Conservation (phyloP, 2,888 invertebrate species). For the Tryphoninae sp. region DNA sequence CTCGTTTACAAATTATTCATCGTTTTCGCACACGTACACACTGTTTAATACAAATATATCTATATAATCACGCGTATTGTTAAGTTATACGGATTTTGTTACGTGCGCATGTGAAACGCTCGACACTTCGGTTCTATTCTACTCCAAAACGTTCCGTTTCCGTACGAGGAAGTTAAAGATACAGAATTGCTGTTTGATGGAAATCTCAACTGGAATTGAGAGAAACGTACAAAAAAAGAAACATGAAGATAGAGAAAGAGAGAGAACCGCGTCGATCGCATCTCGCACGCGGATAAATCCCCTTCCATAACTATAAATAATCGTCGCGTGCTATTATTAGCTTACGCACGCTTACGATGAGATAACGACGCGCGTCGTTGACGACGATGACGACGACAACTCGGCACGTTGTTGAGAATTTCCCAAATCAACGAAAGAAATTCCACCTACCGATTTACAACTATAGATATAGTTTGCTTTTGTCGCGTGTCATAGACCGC, state of each 20-base stretch:
- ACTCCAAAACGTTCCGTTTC: slow-evolving; percentile 35
- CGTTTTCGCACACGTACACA: neutral
- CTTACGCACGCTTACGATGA: slow-evolving; percentile 38
- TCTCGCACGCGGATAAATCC: slow-evolving; percentile 31
- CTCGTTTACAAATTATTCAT: slow-evolving; percentile 40
- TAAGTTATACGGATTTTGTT: slow-evolving; percentile 7
- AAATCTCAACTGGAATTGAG: neutral
- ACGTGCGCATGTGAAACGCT: slow-evolving; percentile 39
- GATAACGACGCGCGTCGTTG: slow-evolving; percentile 1
- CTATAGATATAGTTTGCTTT: neutral
- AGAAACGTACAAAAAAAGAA: neutral
- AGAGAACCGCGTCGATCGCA: slow-evolving; percentile 34
- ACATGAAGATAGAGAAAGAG: slow-evolving; percentile 9
- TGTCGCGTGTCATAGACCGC: slow-evolving; percentile 47
- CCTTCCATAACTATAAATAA: slow-evolving; percentile 47
- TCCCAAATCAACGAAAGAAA: slow-evolving; percentile 14
- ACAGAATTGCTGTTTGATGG: neutral
- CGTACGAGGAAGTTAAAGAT: slow-evolving; percentile 50
- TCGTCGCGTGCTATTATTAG: slow-evolving; percentile 42
- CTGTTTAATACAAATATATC: neutral
- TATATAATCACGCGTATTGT: neutral
- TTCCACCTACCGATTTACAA: neutral
- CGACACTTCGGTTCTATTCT: slow-evolving; percentile 23
- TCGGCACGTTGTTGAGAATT: slow-evolving; percentile 22
- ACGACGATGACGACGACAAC: slow-evolving; percentile 9